Conservation (phyloP, 2,797 vertebrate species). For the Xenops minutus region DNA sequence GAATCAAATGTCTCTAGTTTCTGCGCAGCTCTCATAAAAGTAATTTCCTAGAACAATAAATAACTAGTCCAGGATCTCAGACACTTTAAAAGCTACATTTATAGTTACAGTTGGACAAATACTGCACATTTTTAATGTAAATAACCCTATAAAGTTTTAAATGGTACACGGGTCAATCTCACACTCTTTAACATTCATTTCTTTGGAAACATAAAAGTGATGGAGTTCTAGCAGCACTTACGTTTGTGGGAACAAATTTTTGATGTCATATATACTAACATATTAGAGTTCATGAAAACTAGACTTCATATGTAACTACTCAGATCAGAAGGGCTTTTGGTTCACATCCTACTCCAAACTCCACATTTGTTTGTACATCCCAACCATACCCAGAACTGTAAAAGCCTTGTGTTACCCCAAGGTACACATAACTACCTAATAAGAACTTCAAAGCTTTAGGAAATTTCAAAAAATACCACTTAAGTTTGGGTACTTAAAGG, state of each 20-base stretch:
- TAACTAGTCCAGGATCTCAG: constrained; percentile 25
- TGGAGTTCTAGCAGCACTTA: constrained; percentile 19
- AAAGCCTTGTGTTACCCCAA: neutral
- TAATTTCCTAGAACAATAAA: constrained; percentile 60
- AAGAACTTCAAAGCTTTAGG: neutral
- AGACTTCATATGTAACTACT: neutral
- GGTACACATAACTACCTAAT: neutral
- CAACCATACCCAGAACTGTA: neutral
- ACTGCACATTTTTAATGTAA: constrained; percentile 30
- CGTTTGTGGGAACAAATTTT: constrained; percentile 46
- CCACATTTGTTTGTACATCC: neutral
- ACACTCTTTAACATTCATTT: constrained; percentile 31
- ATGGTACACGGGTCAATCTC: constrained; percentile 10
- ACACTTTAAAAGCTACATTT: constrained; percentile 27
- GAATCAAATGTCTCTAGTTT: constrained; percentile 37
- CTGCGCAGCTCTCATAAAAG: constrained; percentile 15
- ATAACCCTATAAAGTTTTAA: constrained; percentile 33
- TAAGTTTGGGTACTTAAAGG: neutral
- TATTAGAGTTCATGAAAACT: neutral
- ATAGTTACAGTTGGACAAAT: constrained; percentile 19
- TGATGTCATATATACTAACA: neutral
- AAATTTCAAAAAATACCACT: neutral
- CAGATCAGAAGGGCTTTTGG: neutral
- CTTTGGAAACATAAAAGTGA: constrained; percentile 26
- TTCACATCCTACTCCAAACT: neutral